Percentiles rank a stretch among this genome's conserved stretches.
phyloP scores from a whole-genome alignment of 2,113 vertebrate species.

The Bungarus multicinctus region DNA sequence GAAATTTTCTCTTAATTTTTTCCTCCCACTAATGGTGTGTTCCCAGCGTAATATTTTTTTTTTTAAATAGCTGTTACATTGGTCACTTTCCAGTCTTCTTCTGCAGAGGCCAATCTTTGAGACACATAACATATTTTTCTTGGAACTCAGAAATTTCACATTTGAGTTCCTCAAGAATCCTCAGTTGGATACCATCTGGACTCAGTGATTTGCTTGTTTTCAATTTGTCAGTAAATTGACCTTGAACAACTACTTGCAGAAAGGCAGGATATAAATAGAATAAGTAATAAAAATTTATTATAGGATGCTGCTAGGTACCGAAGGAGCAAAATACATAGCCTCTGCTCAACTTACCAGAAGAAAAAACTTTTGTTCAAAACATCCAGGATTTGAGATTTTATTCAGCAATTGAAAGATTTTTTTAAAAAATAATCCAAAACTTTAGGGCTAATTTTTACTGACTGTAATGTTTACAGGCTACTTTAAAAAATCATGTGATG shows the following conservation, averaged over 20 bases:
- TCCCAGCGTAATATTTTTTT: neutral
- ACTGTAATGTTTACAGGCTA: neutral
- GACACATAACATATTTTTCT: neutral
- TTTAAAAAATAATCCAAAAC: neutral
- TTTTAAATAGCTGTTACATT: neutral
- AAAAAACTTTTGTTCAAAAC: neutral
- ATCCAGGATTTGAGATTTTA: neutral
- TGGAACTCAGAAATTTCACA: neutral
- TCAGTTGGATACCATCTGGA: neutral
- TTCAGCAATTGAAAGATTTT: neutral
- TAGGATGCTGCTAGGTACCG: neutral
- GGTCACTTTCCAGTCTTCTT: neutral
- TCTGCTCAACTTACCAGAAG: neutral
- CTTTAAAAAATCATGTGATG: neutral
- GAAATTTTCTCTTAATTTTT: neutral
- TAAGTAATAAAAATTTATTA: neutral
- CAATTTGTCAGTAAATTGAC: neutral
- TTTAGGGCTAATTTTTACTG: neutral
- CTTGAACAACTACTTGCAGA: neutral
- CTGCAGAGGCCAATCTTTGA: neutral
- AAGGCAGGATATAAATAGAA: neutral
- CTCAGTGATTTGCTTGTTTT: neutral
- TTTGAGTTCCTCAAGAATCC: neutral
- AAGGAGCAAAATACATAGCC: neutral
- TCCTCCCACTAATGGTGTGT: neutral